Evolutionary conservation across 2,797 vertebrate genomes (phyloP).

Genomic region (Adrianichthys oophorus): DNA sequence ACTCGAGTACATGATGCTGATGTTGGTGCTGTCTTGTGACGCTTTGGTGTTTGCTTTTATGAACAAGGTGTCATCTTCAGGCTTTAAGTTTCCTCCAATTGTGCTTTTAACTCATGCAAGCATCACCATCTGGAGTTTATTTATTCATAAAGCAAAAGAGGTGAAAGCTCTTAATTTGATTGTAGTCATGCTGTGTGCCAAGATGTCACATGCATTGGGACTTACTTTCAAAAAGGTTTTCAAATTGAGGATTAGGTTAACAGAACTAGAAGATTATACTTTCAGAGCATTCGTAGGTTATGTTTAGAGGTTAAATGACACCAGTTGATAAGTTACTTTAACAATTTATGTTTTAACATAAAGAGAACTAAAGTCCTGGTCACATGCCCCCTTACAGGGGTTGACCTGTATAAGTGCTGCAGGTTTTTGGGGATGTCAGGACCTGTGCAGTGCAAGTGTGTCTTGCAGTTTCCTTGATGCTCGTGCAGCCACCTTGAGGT

Average conservation of each 20-base stretch:
- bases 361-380: no score
- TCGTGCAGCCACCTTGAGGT: no score
- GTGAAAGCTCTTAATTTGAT: not conserved
- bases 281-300: no score
- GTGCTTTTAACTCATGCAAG: not conserved
- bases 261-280: not conserved
- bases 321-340: no score
- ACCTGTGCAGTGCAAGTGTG: no score
- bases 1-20: conserved; percentile 43
- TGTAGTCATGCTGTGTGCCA: conserved; percentile 2
- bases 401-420: no score
- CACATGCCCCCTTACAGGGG: no score
- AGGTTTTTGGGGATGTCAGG: no score
- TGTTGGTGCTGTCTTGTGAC: conserved; percentile 12
- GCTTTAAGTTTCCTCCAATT: not conserved
- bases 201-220: not conserved
- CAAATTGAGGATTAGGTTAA: conserved; percentile 10
- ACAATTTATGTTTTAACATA: no score
- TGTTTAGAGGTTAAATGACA: no score
- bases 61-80: conserved; percentile 7
- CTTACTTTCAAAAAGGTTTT: not conserved
- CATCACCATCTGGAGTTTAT: not conserved
- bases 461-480: no score
- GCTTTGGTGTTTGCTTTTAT: conserved; percentile 32
- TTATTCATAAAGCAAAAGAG: not conserved